Conservation (phyloP, 1,140 invertebrate genomes). For the Drosophila sulfurigaster region DNA sequence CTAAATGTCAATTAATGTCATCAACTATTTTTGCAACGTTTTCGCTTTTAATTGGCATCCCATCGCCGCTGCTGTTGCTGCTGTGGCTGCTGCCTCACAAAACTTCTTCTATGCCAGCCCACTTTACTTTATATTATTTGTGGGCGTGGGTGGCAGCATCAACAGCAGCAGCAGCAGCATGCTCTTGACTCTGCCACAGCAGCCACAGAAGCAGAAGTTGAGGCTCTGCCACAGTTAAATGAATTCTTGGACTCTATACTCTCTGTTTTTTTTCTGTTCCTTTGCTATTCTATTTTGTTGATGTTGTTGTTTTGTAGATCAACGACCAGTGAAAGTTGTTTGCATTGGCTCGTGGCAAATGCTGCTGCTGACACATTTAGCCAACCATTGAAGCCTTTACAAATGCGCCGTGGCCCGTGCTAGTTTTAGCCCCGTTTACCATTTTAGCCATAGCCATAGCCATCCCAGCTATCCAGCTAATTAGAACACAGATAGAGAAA, state of each 20-base stretch:
- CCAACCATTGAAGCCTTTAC: constrained; percentile 49
- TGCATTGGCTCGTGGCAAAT: constrained; percentile 49
- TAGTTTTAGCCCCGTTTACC: constrained; percentile 23
- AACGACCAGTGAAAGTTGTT: constrained; percentile 74
- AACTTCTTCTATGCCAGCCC: constrained; percentile 1
- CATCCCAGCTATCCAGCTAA: constrained; percentile 51
- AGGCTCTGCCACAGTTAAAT: constrained; percentile 13
- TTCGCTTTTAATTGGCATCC: constrained; percentile 80
- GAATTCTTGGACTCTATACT: constrained; percentile 27
- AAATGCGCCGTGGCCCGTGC: constrained; percentile 49
- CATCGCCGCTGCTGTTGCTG: constrained; percentile 6
- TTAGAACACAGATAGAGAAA: constrained; percentile 62
- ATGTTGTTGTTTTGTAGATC: constrained; percentile 31
- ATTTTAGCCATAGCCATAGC: constrained; percentile 12
- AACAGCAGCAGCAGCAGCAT: constrained; percentile 11
- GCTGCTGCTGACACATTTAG: constrained; percentile 68
- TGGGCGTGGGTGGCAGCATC: constrained; percentile 31
- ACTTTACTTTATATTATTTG: constrained; percentile 36
- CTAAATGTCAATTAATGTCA: constrained; percentile 84
- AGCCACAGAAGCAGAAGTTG: neutral
- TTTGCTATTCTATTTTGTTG: neutral
- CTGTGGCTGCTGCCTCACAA: neutral
- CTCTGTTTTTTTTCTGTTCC: too few species aligned
- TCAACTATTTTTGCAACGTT: constrained; percentile 77
- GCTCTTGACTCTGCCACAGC: constrained; percentile 67